Percentiles rank a stretch among this genome's conserved stretches.
phyloP scores from a whole-genome alignment of 2,888 invertebrate genomes.

The Temnothorax unifasciatus region DNA sequence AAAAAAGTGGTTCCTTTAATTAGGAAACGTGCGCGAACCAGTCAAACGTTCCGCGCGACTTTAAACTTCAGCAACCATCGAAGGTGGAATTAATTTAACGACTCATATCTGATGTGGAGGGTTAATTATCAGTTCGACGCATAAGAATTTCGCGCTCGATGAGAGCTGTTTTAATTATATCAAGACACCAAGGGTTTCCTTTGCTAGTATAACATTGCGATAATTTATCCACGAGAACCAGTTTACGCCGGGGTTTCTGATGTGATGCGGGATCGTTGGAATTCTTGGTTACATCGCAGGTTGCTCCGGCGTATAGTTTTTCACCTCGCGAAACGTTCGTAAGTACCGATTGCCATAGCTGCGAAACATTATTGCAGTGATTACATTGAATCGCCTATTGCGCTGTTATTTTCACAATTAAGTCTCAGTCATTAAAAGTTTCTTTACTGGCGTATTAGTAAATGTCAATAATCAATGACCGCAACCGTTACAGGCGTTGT shows the following conservation, averaged over 20 bases:
- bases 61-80: constrained; percentile 42
- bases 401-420: constrained; percentile 56
- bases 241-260: background rate
- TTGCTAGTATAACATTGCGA: background rate
- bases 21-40: constrained; percentile 33
- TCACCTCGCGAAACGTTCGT: constrained; percentile 9
- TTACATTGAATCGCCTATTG: constrained; percentile 39
- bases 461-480: constrained; percentile 34
- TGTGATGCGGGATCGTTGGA: background rate
- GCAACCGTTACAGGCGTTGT: constrained; percentile 6
- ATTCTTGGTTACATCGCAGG: constrained; percentile 4
- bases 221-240: constrained; percentile 4
- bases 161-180: constrained; percentile 20
- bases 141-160: constrained; percentile 7
- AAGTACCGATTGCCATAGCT: constrained; percentile 37
- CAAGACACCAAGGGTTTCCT: background rate
- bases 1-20: constrained; percentile 55
- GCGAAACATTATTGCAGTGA: constrained; percentile 42
- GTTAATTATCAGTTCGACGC: constrained; percentile 54
- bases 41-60: constrained; percentile 49
- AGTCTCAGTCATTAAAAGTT: background rate
- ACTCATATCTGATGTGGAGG: constrained; percentile 21
- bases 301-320: constrained; percentile 27
- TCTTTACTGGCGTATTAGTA: constrained; percentile 13
- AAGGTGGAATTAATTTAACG: constrained; percentile 55